Percentiles rank a stretch among this genome's conserved stretches.
Evolutionary conservation across 2,113 vertebrate species (phyloP).

Genomic region (Melanerpes formicivorus): DNA sequence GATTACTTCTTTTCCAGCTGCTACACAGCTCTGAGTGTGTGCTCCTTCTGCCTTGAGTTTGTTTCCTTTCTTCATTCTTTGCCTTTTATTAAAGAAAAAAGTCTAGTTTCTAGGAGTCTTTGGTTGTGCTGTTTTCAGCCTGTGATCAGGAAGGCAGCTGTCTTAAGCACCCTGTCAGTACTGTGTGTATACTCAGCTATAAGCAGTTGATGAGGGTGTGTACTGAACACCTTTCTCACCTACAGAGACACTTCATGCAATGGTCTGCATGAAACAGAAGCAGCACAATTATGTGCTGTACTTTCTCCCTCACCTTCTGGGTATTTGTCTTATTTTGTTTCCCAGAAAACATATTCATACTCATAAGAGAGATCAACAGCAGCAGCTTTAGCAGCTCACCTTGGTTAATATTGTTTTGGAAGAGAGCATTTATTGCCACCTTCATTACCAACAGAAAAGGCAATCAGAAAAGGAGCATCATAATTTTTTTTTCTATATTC

Average conservation of each 20-base stretch:
- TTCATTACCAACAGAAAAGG: not conserved
- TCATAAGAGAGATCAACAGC: not conserved
- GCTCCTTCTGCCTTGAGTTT: not conserved
- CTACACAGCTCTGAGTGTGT: not conserved
- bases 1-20: not conserved
- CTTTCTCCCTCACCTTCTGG: not conserved
- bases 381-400: not conserved
- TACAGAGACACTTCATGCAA: not conserved
- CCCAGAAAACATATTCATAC: not conserved
- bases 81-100: not conserved
- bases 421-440: not conserved
- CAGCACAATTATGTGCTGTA: not conserved
- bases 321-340: not conserved
- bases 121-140: not conserved
- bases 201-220: not conserved
- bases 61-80: not conserved
- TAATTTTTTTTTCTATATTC: not conserved
- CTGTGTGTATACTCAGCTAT: not conserved
- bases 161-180: not conserved
- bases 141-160: not conserved
- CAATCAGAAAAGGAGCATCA: not conserved
- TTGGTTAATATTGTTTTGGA: not conserved
- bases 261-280: not conserved
- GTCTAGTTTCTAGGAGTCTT: not conserved
- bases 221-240: not conserved